Evolutionary conservation across 2,113 vertebrate species (phyloP), one percentile per base, ranked within the genome.

Genomic region (Gymnogyps californianus): DNA sequence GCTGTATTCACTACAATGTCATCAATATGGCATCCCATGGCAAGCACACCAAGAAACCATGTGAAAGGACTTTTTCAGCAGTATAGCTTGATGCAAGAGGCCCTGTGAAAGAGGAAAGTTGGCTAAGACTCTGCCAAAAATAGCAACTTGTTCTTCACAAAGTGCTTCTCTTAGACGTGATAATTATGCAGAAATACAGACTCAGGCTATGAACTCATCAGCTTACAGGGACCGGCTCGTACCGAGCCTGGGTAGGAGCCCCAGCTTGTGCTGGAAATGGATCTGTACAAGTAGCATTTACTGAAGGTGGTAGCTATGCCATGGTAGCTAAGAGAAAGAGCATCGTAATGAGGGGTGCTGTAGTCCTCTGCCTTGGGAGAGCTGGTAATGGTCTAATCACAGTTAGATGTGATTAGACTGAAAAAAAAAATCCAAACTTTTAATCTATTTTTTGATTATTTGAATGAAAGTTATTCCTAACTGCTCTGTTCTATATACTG

Each of bases 151-250:
- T 71, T 93, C 95, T 81, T 94, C 1, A 0, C 76, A 67, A 83
- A 94, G 38, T 16, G 26, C 64, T 71, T 59, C 76, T 86, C 90
- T 78, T 26, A 40, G 7, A 89, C 0, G 34, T 89, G 92, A 66
- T 78, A 94, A 94, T 95, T 93, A 95, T 82, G 80, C 85, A 95
- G 88, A 93, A 94, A 92, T 36, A 34, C 79, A 92, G 51, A 66
- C 67, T 44, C 26, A 28, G 96, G 92, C 76, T 95, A 83, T 67
- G 86, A 97, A 93, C 69, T 75, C 14, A 3, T 76, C 88, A 90
- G 79, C 21, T 90, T 38, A 28, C 81, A 93, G 72, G 38, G n/a
- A 40, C 57, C 64, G 69, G 40, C 25, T 87, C 0, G 0, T 32
- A 66, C 28, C 5, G 4, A 88, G 44, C 31, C 16, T 40, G 58